Evolutionary conservation across 2,797 vertebrate species (phyloP), one percentile per base, ranked within the genome.

Genomic region (Spinus olivaceus): DNA sequence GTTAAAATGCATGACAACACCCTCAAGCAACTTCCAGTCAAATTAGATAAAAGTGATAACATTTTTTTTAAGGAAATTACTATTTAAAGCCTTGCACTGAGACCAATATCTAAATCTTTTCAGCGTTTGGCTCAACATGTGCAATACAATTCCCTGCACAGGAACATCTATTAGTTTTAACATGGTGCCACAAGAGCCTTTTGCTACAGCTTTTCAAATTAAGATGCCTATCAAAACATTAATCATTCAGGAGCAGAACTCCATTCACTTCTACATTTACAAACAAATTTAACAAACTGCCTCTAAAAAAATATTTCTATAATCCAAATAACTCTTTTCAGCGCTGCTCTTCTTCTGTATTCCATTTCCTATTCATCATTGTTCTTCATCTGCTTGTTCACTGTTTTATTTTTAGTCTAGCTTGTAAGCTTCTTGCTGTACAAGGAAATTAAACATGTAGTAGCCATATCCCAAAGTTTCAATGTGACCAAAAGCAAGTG

Each of bases 21-120:
- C 72, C 80, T 96, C 44, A 91, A 96, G 86, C 80, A 95, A 93
- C 54, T 93, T 90, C 76, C 94, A 92, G 66, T 91, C 77, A 90
- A 96, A 92, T 59, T 50, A 97, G 76, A 95, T 80, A 63, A 25
- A 61, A 96, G 42, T 16, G 89, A 61, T 83, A 91, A 49, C 35
- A 89, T 67, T 66, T 91, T 73, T 41, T 92, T 54, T 76, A 97
- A 83, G 89, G 69, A 85, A 96, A 95, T 86, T 27, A 78, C 73
- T 37, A 92, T 64, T 88, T 92, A 86, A 92, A 94, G 78, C 46
- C 61, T 87, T 69, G 65, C 70, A 74, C 46, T 74, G 73, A 80
- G 53, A 92, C 54, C 44, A 67, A 8, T 51, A 90, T 49, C 64
- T 84, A 72, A 41, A 92, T 63, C 79, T 90, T 90, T 94, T 7